Evolutionary conservation across 37 sponge, comb jelly and placozoan species (phyloP).

Genomic region (Oopsacas minuta): DNA sequence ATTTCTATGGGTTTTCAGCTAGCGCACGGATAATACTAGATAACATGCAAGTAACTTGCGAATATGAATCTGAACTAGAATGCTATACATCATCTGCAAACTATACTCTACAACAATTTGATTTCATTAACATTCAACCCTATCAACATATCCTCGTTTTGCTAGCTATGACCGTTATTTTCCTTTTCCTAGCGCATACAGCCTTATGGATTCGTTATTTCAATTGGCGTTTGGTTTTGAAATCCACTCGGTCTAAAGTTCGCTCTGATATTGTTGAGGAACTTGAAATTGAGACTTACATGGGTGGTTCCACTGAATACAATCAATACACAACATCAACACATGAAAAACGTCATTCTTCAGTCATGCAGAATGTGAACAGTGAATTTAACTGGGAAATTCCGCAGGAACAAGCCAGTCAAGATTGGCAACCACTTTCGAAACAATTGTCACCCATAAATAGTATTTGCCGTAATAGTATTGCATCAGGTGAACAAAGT

Average conservation of each 20-base stretch:
- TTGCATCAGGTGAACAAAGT: neutral
- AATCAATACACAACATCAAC: neutral
- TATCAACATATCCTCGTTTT: constrained; percentile 37
- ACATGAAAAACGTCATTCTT: neutral
- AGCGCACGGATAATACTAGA: constrained; percentile 31
- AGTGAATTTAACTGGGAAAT: neutral
- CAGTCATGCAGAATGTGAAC: neutral
- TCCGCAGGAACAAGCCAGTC: neutral
- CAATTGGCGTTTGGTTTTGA: neutral
- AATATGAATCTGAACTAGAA: constrained; percentile 36
- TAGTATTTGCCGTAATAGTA: neutral
- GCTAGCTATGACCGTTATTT: constrained; percentile 25
- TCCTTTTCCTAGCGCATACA: constrained; percentile 25
- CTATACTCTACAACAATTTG: constrained; percentile 42
- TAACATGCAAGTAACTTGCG: constrained; percentile 29
- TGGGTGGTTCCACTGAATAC: neutral
- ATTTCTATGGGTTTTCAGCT: constrained; percentile 70
- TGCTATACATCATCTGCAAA: constrained; percentile 43
- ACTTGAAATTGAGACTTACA: neutral
- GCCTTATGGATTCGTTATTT: constrained; percentile 26
- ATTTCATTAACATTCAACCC: constrained; percentile 45
- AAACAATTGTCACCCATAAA: neutral
- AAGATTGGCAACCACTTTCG: neutral
- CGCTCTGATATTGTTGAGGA: neutral
- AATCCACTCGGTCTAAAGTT: neutral